Evolutionary conservation across 2,888 invertebrate species (phyloP).

Genomic region (Acleris holmiana): DNA sequence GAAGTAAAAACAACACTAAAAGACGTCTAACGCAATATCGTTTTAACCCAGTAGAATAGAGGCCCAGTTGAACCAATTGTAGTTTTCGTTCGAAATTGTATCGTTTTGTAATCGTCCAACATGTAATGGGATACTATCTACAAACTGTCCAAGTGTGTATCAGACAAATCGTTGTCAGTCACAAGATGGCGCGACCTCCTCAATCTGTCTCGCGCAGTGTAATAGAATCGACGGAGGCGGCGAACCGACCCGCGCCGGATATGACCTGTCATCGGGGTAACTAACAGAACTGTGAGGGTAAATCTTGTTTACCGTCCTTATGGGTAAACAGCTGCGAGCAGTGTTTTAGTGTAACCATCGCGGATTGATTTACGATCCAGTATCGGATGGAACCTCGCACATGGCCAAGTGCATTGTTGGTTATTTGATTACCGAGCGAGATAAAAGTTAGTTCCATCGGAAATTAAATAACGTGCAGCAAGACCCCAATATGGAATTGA

Average conservation of each 20-base stretch:
- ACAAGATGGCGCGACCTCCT: constrained; percentile 53
- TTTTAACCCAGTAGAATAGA: no score
- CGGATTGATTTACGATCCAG: constrained; percentile 46
- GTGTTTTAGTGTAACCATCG: constrained; percentile 48
- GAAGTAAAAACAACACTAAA: no score
- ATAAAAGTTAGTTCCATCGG: not conserved
- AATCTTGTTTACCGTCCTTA: constrained; percentile 63
- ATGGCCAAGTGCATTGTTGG: constrained; percentile 11
- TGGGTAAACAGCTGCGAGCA: constrained; percentile 63
- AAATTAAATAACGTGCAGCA: not conserved
- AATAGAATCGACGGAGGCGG: constrained; percentile 75
- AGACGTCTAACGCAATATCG: no score
- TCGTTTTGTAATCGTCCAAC: not conserved
- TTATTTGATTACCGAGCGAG: not conserved
- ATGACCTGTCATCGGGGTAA: constrained; percentile 74
- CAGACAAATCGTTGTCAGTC: constrained; percentile 53
- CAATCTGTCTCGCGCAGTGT: constrained; percentile 72
- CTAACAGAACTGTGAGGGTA: constrained; percentile 66
- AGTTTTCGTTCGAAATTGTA: no score
- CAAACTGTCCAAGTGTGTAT: constrained; percentile 28
- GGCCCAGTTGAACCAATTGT: no score
- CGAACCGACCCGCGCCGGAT: constrained; percentile 64
- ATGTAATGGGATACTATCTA: not conserved
- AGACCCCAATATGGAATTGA: no score
- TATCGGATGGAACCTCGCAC: constrained; percentile 31